Conservation (phyloP, 2,113 vertebrate species). For the Upupa epops region DNA sequence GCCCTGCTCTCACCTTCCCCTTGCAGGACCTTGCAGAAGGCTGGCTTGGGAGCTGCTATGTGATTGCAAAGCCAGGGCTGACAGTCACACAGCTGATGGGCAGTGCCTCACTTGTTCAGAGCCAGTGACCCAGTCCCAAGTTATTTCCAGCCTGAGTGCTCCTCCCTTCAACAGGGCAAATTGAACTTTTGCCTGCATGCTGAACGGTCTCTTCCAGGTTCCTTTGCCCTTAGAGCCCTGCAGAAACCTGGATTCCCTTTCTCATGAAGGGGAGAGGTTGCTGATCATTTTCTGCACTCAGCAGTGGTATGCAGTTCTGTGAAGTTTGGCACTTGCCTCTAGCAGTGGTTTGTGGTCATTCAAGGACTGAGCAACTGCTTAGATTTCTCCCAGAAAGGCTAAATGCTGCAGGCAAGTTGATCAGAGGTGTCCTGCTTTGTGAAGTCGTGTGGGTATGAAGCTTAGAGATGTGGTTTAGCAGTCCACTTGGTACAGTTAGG, state of each 20-base stretch:
- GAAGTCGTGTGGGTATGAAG: no score
- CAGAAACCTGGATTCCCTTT: not conserved
- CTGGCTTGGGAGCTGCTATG: not conserved
- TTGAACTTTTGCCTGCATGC: not conserved
- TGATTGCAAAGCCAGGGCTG: not conserved
- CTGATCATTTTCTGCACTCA: not conserved
- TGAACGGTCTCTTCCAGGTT: not conserved
- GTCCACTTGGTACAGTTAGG: no score
- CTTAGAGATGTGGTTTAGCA: no score
- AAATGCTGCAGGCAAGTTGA: not conserved
- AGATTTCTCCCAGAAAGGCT: not conserved
- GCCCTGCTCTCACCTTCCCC: not conserved
- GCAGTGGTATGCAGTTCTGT: accelerated
- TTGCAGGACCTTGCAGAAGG: not conserved
- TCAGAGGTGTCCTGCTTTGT: not conserved
- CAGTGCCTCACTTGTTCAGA: not conserved
- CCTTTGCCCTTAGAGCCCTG: not conserved
- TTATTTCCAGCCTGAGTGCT: not conserved
- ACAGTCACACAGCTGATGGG: not conserved
- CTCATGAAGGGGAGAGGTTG: not conserved
- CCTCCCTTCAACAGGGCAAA: not conserved
- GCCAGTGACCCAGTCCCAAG: not conserved
- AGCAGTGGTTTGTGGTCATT: not conserved
- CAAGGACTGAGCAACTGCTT: not conserved
- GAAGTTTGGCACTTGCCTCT: not conserved